Evolutionary conservation across 2,113 vertebrate species (phyloP), one percentile per base, ranked within the genome.

Genomic region (Cygnus atratus): DNA sequence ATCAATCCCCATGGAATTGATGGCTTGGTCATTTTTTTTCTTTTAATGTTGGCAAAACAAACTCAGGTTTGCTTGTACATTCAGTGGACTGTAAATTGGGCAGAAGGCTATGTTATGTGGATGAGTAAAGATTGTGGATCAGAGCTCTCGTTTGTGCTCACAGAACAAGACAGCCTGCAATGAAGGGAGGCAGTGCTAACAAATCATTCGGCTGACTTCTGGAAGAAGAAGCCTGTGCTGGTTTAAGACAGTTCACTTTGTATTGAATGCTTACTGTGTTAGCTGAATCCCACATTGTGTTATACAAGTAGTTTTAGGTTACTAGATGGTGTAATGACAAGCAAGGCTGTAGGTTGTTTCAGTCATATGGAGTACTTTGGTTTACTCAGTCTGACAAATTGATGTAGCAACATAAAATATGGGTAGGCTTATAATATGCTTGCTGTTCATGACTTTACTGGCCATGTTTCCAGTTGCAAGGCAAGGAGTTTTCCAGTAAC

Each of bases 141-240:
- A 66, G 22, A 92, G 35, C 8, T 84, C 76, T 59, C 5, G 3
- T 20, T 57, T 86, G 54, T 5, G 1, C 26, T 66, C 63, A 28
- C 3, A 3, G 33, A 13, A 14, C 25, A 46, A 5, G 44, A 88
- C 59, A 19, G 25, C 55, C 79, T 73, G 12, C 11, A 24, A 7
- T 0, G 0, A 65, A 72, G 25, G 2, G 20, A 3, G 29, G 6
- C 35, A 81, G 29, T 52, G 48, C n/a, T 80, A 16, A n/a, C 11
- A 76, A 68, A 62, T 29, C 9, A 12, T 62, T 21, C 35, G 20
- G 3, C 48, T 83, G 37, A 28, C 12, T 84, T 2, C 9, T 46
- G 16, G 26, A 25, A 63, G 63, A 25, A 63, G 63, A 73, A 76
- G 7, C 29, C 7, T 46, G 0, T 3, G 52, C 57, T 75, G 8